Base-by-base conservation (phyloP, 2,888 invertebrate genomes). In the Hyposoter dolosus region DNA sequence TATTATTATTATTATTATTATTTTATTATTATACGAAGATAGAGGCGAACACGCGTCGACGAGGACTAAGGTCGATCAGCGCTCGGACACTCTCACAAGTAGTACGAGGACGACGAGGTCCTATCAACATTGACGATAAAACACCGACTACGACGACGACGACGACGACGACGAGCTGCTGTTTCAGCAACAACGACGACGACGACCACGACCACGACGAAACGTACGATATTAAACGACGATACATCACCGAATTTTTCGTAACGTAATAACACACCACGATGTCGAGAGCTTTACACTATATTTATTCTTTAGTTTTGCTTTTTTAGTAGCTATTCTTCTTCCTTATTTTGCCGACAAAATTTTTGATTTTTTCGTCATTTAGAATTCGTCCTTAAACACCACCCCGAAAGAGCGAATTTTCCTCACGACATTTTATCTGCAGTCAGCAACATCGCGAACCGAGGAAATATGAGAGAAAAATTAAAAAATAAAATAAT, bases 191-290 rank as follows among this genome's bases (percentile, higher is more conserved):
- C 83, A 71, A 75, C 83, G 81, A 82, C 65, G 69, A 65, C 66
- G 77, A 63, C 74, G 43, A 72, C 74, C 53, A 83, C 84, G 66
- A 75, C 84, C 71, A 74, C 79, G 82, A 79, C 68, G 69, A 78
- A 72, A 68, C 83, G 83, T 68, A 76, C 83, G 56, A 63, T 65
- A 82, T 75, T 76, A 71, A 65, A 68, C 86, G 69, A 84, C 84
- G 86, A 86, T 86, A 84, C 86, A 86, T 86, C 81, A 86, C 86
- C 86, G 83, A 79, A 86, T 75, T 78, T 50, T 50, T 35, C n/a
- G 43, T 74, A 68, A 68, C 75, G 60, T 40, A 43, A 32, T 23
- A 35, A 79, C 45, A 65, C 76, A 68, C 74, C 50, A 19, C 65
- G 53, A 72, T 9, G 40, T 19, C 28, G 15, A 28, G 28, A 15